These are phyloP conservation scores for Petrolisthes manimaculis DNA, from an alignment of 2,888 invertebrate species.

Conservation along the genomic window DNA sequence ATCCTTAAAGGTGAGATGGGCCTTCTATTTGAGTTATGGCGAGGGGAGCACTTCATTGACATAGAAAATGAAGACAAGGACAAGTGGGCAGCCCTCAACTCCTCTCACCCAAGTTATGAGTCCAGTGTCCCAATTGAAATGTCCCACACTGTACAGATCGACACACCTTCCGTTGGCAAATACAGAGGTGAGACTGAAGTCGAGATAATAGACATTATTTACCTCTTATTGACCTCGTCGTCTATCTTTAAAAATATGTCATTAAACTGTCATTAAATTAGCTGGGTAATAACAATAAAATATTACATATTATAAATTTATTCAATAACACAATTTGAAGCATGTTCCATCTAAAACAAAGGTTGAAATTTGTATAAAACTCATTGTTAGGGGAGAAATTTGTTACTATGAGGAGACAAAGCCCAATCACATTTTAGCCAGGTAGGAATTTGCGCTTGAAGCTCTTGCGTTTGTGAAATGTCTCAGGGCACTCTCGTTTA, in stretches of 20 bases:
- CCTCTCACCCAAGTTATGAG: not conserved
- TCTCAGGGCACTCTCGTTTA: not conserved
- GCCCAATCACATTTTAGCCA: not conserved
- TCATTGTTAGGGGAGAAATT: not conserved
- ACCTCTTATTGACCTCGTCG: too few species aligned
- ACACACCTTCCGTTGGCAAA: not conserved
- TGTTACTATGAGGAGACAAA: constrained; percentile 3
- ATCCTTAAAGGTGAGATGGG: constrained; percentile 2
- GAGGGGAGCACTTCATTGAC: not conserved
- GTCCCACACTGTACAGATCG: not conserved
- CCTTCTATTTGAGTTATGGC: constrained; percentile 7
- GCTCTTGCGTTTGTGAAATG: not conserved
- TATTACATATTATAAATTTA: not conserved
- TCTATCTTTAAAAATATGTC: too few species aligned
- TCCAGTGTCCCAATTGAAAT: not conserved
- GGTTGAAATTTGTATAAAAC: not conserved
- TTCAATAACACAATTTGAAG: not conserved
- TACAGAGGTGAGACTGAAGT: not conserved
- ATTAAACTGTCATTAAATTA: too few species aligned
- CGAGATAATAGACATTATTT: too few species aligned
- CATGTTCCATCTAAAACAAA: too few species aligned
- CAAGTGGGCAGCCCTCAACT: not conserved
- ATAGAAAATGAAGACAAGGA: not conserved
- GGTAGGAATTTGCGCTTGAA: constrained; percentile 8
- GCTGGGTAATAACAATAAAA: too few species aligned